Conservation (phyloP, 2,888 invertebrate species). For the Agrilus biguttatus region DNA sequence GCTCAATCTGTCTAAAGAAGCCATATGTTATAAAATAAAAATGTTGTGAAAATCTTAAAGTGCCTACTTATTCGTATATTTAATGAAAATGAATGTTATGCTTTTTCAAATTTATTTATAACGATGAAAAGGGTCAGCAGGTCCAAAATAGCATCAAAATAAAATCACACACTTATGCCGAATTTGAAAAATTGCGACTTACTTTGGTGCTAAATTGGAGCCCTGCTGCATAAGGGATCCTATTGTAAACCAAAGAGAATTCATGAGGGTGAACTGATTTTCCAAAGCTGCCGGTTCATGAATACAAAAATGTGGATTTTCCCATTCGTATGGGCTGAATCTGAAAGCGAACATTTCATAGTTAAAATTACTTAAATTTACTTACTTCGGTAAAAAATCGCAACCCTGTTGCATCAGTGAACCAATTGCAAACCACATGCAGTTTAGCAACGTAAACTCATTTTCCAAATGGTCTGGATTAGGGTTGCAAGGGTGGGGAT, state of each 20-base stretch:
- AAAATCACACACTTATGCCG: neutral
- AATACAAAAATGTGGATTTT: conserved; percentile 74
- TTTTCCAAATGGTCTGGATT: conserved; percentile 73
- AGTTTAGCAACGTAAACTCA: conserved; percentile 84
- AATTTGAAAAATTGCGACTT: conserved; percentile 32
- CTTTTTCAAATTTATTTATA: too few species aligned
- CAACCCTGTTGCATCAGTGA: conserved; percentile 93
- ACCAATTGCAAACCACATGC: conserved; percentile 95
- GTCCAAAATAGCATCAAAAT: too few species aligned
- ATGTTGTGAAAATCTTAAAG: too few species aligned
- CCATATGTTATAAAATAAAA: too few species aligned
- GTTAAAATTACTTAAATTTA: conserved; percentile 10
- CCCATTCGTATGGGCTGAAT: conserved; percentile 90
- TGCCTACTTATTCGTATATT: too few species aligned
- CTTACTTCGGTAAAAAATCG: conserved; percentile 89
- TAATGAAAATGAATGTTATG: too few species aligned
- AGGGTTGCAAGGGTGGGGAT: conserved; percentile 73
- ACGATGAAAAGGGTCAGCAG: too few species aligned
- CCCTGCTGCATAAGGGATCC: conserved; percentile 87
- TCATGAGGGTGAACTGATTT: conserved; percentile 82
- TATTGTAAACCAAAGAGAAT: conserved; percentile 91
- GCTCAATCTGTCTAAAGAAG: too few species aligned
- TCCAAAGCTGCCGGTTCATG: conserved; percentile 74
- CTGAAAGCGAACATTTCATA: conserved; percentile 36
- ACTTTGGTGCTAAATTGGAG: conserved; percentile 84